Evolutionary conservation across 2,888 invertebrate species (phyloP).

Genomic region (Adelognathus sp.): DNA sequence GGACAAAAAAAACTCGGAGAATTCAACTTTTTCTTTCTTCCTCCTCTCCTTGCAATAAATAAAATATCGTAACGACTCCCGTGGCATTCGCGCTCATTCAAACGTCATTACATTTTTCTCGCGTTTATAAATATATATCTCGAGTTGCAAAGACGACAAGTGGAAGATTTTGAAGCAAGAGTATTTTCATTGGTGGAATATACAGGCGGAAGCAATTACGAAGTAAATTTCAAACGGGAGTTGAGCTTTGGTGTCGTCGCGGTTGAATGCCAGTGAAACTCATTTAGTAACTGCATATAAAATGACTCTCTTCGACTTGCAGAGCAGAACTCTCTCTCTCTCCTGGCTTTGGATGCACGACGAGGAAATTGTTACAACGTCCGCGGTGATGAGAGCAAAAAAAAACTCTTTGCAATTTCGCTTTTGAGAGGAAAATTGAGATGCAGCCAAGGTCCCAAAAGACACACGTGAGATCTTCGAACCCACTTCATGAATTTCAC

Average conservation of each 20-base stretch:
- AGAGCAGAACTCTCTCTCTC: too few species aligned
- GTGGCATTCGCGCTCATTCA: too few species aligned
- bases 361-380: not conserved
- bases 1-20: too few species aligned
- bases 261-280: not conserved
- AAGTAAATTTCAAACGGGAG: not conserved
- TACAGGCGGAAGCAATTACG: slow-evolving; percentile 4
- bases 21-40: too few species aligned
- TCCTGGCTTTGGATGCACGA: not conserved
- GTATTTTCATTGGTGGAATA: not conserved
- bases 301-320: not conserved
- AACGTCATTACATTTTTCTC: too few species aligned
- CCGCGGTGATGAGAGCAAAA: not conserved
- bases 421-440: too few species aligned
- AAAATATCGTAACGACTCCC: too few species aligned
- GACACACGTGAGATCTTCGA: too few species aligned
- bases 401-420: too few species aligned
- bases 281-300: slow-evolving; percentile 3
- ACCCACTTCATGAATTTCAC: too few species aligned
- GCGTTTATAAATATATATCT: not conserved
- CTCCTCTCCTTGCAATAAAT: too few species aligned
- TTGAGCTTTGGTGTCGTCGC: not conserved
- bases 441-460: too few species aligned
- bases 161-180: not conserved
- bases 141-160: not conserved